Evolutionary conservation across 1,140 invertebrate species (phyloP).

Genomic region (Papilio polyxenes): DNA sequence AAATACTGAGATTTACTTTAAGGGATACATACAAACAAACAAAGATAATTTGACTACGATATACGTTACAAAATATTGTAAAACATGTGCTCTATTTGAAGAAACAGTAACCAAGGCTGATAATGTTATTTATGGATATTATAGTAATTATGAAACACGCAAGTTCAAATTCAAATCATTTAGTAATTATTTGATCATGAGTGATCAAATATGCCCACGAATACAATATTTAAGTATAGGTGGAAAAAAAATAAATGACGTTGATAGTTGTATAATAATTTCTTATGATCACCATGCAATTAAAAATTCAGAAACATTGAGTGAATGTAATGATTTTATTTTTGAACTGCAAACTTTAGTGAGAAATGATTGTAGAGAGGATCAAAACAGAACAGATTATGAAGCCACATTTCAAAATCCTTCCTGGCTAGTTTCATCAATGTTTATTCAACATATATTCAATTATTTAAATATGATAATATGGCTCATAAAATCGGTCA

Average conservation of each 20-base stretch:
- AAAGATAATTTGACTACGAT: slow-evolving; percentile 47
- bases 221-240: slow-evolving; percentile 56
- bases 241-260: slow-evolving; percentile 45
- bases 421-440: slow-evolving; percentile 59
- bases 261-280: slow-evolving; percentile 56
- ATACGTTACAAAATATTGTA: slow-evolving; percentile 57
- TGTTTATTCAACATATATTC: slow-evolving; percentile 67
- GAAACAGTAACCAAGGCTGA: slow-evolving; percentile 39
- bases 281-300: slow-evolving; percentile 66
- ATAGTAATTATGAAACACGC: slow-evolving; percentile 21
- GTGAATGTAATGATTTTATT: slow-evolving; percentile 51
- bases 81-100: slow-evolving; percentile 39
- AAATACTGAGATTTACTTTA: slow-evolving; percentile 52
- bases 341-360: slow-evolving; percentile 57
- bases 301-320: slow-evolving; percentile 59
- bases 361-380: slow-evolving; percentile 46
- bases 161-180: slow-evolving; percentile 44
- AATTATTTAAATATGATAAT: slow-evolving; percentile 61
- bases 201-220: slow-evolving; percentile 38
- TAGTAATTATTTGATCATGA: slow-evolving; percentile 47
- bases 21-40: slow-evolving; percentile 51
- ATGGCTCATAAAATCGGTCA: slow-evolving; percentile 61
- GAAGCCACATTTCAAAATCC: slow-evolving; percentile 45
- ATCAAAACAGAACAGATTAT: slow-evolving; percentile 37
- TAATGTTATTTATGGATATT: slow-evolving; percentile 54